A percentile compares a stretch with the other conserved stretches of the same genome.
Conservation (phyloP, 2,888 invertebrate species). For the Mythimna lalbum region DNA sequence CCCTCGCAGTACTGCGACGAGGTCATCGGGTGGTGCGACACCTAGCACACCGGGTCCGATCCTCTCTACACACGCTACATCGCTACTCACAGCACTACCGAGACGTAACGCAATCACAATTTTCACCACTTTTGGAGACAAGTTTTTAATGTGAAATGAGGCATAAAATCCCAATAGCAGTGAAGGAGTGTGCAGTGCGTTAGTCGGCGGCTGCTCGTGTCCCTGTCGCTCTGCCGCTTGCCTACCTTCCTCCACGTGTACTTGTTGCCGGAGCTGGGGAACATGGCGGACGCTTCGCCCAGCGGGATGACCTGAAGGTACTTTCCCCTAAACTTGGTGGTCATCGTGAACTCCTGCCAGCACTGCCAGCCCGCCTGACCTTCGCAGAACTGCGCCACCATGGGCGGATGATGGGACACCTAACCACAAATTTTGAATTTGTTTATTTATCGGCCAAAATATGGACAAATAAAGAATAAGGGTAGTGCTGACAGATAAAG, state of each 20-base stretch:
- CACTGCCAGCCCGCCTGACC: slow-evolving; percentile 96
- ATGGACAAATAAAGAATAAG: slow-evolving; percentile 23
- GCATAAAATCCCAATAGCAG: not conserved
- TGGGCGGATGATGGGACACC: slow-evolving; percentile 99
- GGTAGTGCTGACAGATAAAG: slow-evolving; percentile 63
- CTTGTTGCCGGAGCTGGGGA: slow-evolving; percentile 93
- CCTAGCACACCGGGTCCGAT: slow-evolving; percentile 73
- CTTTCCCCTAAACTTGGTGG: slow-evolving; percentile 99
- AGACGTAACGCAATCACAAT: slow-evolving; percentile 18
- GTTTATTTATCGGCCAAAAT: slow-evolving; percentile 40
- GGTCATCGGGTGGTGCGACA: slow-evolving; percentile 93
- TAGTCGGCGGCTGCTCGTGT: not conserved
- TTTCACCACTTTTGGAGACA: not conserved
- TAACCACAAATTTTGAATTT: slow-evolving; percentile 68
- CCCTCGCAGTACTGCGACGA: slow-evolving; percentile 96
- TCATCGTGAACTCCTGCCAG: slow-evolving; percentile 99
- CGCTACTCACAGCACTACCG: slow-evolving; percentile 9
- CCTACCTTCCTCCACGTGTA: slow-evolving; percentile 98
- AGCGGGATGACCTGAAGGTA: slow-evolving; percentile 97
- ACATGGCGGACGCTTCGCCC: slow-evolving; percentile 93
- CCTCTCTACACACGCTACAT: slow-evolving; percentile 8
- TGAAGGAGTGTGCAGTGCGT: slow-evolving; percentile 11
- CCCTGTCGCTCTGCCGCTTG: slow-evolving; percentile 19
- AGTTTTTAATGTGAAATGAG: not conserved
- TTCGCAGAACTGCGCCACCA: slow-evolving; percentile 98